A percentile compares a stretch with the other conserved stretches of the same genome.
These are phyloP conservation scores for Pegoplata infirma DNA, from an alignment of 2,888 invertebrate species.

Conservation along the genomic window DNA sequence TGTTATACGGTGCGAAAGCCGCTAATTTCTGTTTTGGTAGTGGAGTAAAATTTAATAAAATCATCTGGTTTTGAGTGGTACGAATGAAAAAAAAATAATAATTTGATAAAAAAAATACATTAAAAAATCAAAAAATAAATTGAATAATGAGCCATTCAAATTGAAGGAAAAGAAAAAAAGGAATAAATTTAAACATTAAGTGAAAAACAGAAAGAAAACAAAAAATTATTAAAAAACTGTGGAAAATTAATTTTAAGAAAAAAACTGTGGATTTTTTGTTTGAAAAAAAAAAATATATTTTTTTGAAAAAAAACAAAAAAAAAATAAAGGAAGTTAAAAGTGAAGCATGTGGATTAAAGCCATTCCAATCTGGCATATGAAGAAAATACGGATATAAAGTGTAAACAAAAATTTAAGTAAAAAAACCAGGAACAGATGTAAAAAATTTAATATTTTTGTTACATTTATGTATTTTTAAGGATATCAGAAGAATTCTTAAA, in stretches of 20 bases:
- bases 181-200: background rate
- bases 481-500: no score
- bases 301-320: background rate
- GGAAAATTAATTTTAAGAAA: no score
- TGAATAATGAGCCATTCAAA: background rate
- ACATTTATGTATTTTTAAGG: no score
- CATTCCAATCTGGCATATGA: no score
- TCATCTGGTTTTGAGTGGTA: constrained; percentile 62
- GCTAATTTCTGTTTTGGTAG: constrained; percentile 61
- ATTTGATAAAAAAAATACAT: background rate
- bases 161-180: background rate
- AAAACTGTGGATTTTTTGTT: no score
- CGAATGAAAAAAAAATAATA: constrained; percentile 19
- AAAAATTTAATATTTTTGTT: no score
- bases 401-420: no score
- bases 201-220: background rate
- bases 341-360: background rate
- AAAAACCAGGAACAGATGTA: no score
- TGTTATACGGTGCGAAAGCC: constrained; percentile 57
- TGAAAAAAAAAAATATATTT: background rate
- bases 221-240: constrained; percentile 57
- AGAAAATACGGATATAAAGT: no score
- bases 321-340: background rate
- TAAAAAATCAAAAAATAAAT: background rate
- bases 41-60: constrained; percentile 52